Evolutionary conservation across 1,140 invertebrate species (phyloP).

Genomic region (Caenorhabditis brenneri): DNA sequence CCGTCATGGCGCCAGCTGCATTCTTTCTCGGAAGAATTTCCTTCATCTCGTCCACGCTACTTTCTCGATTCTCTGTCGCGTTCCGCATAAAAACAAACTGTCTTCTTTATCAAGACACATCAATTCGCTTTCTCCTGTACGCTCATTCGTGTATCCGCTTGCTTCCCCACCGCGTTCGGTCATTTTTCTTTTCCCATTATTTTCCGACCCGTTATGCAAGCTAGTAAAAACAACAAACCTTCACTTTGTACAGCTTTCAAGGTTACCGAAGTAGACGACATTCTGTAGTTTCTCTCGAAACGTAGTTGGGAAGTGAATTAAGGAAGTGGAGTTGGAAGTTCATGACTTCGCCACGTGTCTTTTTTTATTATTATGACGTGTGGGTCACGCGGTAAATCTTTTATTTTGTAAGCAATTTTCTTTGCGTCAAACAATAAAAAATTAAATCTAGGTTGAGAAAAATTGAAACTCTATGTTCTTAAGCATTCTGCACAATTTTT

Average conservation of each 20-base stretch:
- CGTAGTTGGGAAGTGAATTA: too few relatives aligned
- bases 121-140: not conserved
- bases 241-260: constrained; percentile 36
- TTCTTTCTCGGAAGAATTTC: too few relatives aligned
- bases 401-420: too few relatives aligned
- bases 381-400: not conserved
- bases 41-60: not conserved
- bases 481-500: too few relatives aligned
- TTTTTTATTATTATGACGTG: too few relatives aligned
- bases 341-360: too few relatives aligned
- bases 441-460: too few relatives aligned
- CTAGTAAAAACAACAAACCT: not conserved
- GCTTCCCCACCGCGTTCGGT: not conserved
- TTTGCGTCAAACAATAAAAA: too few relatives aligned
- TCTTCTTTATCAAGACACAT: constrained; percentile 5
- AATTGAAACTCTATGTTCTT: too few relatives aligned
- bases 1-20: too few relatives aligned
- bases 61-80: not conserved
- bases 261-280: constrained; percentile 16
- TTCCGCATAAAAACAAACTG: constrained; percentile 1
- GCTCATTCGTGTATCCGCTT: not conserved
- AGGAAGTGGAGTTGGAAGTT: too few relatives aligned
- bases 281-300: not conserved
- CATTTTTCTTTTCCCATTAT: not conserved
- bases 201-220: not conserved